Percentiles rank a stretch among this genome's conserved stretches.
Evolutionary conservation across 2,797 vertebrate species (phyloP).

Genomic region (Syngnathus acus): DNA sequence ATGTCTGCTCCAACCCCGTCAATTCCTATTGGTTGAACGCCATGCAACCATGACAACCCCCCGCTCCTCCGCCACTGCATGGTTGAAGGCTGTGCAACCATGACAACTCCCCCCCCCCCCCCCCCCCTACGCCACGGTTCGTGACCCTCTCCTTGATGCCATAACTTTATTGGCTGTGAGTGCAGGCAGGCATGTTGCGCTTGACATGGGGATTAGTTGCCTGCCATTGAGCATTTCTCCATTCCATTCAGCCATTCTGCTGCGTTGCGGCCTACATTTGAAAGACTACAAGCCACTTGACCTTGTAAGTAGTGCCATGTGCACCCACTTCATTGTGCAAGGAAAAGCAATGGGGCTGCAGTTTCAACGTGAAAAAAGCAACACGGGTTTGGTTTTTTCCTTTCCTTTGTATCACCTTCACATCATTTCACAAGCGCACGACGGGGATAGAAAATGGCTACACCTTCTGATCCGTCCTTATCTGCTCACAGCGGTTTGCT

Average conservation of each 20-base stretch:
- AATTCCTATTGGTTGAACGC: conserved; percentile 9
- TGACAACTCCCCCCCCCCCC: too few relatives aligned
- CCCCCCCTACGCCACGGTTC: too few relatives aligned
- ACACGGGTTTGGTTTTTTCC: conserved; percentile 12
- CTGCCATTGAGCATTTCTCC: conserved; percentile 57
- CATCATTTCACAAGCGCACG: conserved; percentile 42
- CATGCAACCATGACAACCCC: conserved; percentile 22
- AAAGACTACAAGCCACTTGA: conserved; percentile 46
- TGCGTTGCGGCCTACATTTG: conserved; percentile 60
- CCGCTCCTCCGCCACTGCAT: too few relatives aligned
- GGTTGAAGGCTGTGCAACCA: too few relatives aligned
- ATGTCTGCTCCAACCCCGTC: conserved; percentile 3
- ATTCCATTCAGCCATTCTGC: conserved; percentile 63
- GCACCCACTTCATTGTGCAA: conserved; percentile 45
- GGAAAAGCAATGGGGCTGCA: conserved; percentile 28
- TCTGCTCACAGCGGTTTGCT: conserved; percentile 18
- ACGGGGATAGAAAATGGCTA: conserved; percentile 29
- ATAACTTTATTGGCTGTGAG: conserved; percentile 22
- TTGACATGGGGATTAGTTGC: conserved; percentile 48
- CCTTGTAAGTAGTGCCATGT: conserved; percentile 43
- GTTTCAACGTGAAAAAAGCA: conserved; percentile 38
- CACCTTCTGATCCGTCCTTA: conserved; percentile 28
- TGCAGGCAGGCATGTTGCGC: conserved; percentile 14
- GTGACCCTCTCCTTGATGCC: conserved; percentile 4
- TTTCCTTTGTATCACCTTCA: conserved; percentile 27